Evolutionary conservation across 2,113 vertebrate species (phyloP), one percentile per base, ranked within the genome.

Genomic region (Hemibagrus wyckioides): DNA sequence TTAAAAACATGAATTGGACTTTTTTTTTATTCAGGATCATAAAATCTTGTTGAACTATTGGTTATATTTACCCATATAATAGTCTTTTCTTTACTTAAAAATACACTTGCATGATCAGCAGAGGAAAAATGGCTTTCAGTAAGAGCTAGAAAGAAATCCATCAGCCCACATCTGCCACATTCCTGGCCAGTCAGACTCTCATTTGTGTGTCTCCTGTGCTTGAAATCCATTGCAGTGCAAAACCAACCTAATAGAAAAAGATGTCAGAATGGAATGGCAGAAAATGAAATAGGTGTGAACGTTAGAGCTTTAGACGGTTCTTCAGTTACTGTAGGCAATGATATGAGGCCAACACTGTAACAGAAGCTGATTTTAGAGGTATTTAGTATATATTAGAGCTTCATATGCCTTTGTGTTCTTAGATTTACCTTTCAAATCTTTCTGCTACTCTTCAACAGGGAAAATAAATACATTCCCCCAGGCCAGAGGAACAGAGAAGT

Each of bases 391-490:
- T 4, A n/a, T 13, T 76, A 61, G n/a, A 30, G n/a, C 82, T 52
- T 52, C 61, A 65, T 36, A 48, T 65, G 44, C 19, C 10, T 23
- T 39, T 10, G 50, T 36, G n/a, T 23, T 33, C 10, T 25, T 36
- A 25, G 41, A 50, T 69, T 84, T 63, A 48, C 11, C 6, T 77
- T 50, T 48, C 9, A n/a, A 33, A 30, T 39, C 28, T 21, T 59
- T 11, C 9, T 19, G 28, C 10, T 65, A 33, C 10, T 14, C 30
- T 41, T 33, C 25, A 9, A 87, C 94, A 99, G 98, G 94, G 98
- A 99, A 94, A 98, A 96, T 93, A 99, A 98, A 90, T 99, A 99
- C 95, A 96, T 99, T 96, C 97, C 97, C 92, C 97, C 97, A 84
- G 96, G 97, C 92, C 98, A 99, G 94, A 96, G 98, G 94, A 99